These are phyloP conservation scores for Catharus ustulatus DNA, from an alignment of 2,797 vertebrate genomes.

Conservation along the genomic window DNA sequence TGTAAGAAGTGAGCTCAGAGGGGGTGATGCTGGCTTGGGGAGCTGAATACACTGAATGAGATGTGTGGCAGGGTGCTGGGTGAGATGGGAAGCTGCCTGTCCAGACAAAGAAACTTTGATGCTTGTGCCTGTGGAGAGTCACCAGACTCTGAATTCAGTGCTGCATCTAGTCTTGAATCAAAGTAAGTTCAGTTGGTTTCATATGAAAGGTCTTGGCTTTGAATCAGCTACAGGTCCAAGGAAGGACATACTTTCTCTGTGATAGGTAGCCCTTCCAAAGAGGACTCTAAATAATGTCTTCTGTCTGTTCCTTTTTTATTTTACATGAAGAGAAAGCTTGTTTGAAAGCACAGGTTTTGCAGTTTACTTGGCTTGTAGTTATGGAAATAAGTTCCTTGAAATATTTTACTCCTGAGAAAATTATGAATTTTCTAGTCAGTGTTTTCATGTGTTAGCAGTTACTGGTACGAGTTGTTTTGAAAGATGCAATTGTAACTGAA, in stretches of 20 bases:
- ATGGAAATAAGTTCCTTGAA: background rate
- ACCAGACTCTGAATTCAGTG: background rate
- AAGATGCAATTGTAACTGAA: background rate
- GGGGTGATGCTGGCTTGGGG: background rate
- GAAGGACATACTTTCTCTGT: background rate
- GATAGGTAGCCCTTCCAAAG: background rate
- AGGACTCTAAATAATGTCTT: background rate
- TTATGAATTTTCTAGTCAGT: background rate
- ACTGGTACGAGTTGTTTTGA: background rate
- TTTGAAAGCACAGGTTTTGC: background rate
- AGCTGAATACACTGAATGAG: accelerated
- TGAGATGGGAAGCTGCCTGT: background rate
- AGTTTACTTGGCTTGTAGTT: background rate
- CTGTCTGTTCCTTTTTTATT: background rate
- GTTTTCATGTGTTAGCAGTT: background rate
- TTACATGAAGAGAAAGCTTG: background rate
- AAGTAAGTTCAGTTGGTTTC: background rate
- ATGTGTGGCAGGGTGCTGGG: background rate
- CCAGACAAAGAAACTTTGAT: background rate
- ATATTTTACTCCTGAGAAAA: background rate
- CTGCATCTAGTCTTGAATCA: background rate
- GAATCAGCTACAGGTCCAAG: background rate
- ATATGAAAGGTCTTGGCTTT: background rate
- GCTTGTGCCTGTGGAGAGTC: background rate
- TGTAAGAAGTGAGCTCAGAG: background rate